Evolutionary conservation across 2,797 vertebrate genomes (phyloP), one percentile per base, ranked within the genome.

Genomic region (Enteromius viviparus): DNA sequence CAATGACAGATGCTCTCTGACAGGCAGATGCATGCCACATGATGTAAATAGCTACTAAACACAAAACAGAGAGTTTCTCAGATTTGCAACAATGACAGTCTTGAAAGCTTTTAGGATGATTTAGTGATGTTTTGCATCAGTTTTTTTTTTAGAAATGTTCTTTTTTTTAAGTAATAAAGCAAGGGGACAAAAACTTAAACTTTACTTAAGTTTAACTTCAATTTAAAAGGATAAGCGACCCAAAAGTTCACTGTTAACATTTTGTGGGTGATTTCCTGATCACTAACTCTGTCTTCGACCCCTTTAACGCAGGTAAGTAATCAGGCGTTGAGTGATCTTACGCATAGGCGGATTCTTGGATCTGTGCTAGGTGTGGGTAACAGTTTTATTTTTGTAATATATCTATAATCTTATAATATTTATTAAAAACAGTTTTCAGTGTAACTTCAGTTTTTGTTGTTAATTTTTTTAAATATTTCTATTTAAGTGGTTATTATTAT

Each of bases 1-100:
- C 77, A 75, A 47, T 60, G 65, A 77, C 81, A 84, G 53, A 74
- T 64, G 47, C 55, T 71, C 42, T 8, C 53, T 26, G 75, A 78
- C 40, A 12, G 68, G 47, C 34, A 82, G 47, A 81, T 82, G 80
- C 17, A 0, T 53, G n/a, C 23, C 71, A 62, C 51, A 37, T 70
- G 51, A 83, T 60, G 74, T 40, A 75, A 77, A 83, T 15, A 32
- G 34, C 1, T 29, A n/a, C 19, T 37, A 34, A 77, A 83, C 34
- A 29, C 26, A 34, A 49, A 83, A 34, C 81, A 69, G 19, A 78
- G 14, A 62, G 17, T 62, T 74, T 75, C 71, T 55, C 34, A 34
- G 34, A 37, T 37, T 75, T 37, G 17, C 10, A 53, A 53, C 53
- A 74, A 53, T 34, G 0, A 32, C 3, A 4, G 19, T 14, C 11